Base-by-base conservation (phyloP, 1,140 invertebrate species). In the Philotrypesis tridentata region DNA sequence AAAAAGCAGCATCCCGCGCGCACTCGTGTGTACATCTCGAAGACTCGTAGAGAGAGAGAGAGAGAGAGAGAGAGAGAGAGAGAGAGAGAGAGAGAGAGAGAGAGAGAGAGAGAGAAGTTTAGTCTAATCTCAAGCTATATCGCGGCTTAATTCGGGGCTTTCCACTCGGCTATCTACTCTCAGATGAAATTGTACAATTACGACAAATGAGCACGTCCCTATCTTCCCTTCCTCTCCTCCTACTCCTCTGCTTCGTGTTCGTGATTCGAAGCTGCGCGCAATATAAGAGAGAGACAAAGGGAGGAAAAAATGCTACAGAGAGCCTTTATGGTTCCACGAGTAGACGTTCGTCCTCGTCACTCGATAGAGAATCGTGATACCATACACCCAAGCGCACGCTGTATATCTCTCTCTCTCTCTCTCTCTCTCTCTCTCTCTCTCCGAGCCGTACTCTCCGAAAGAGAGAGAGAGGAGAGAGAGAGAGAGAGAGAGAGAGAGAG, bases 311-410 rank as follows among this genome's bases (percentile, higher is more conserved):
- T 27, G 17, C 33, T 17, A 71, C 63, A 80, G 63, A 60, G 79
- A 67, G 72, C n/a, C 72, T 81, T 81, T 76, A 80, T 75, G 72
- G 71, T 76, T 81, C 73, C 29, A 70, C 29, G 73, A 82, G 80
- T 82, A 33, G 68, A 83, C 63, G 76, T 48, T 65, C 82, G 71
- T 79, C 72, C 77, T 79, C 82, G 82, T 80, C 78, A 83, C 78
- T 79, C 78, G 82, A 83, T 83, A 83, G 82, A 76, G 82, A 83
- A 83, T 83, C 82, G 82, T 80, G 82, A 83, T 83, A 83, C 73
- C 82, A 70, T 80, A 83, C 73, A 83, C 82, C 77, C 82, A 48
- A 37, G 82, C 63, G 63, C 61, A 68, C 37, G 78, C 78, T 60
- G 29, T 79, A 71, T 70, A 79, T 79, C 72, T 60, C 55, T 60